Conservation (phyloP, 2,113 vertebrate genomes). For the Dromiciops gliroides region DNA sequence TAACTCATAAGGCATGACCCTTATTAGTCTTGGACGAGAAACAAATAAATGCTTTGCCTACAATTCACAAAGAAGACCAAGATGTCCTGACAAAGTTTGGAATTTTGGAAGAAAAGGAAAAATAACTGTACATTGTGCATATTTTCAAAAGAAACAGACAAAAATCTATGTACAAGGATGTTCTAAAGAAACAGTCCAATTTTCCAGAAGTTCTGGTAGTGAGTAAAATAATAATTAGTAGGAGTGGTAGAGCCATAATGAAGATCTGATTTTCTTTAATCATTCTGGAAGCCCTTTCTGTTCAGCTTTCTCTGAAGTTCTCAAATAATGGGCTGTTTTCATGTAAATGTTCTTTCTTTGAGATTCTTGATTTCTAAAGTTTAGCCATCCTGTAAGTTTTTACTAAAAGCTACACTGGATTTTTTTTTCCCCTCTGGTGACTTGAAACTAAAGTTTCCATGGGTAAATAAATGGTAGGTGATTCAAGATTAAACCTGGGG, state of each 20-base stretch:
- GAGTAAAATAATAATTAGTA: neutral
- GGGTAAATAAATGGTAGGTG: constrained; percentile 48
- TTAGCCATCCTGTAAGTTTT: constrained; percentile 21
- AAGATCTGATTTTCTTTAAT: constrained; percentile 72
- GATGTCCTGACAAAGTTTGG: constrained; percentile 63
- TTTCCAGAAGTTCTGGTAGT: constrained; percentile 48
- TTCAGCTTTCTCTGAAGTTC: constrained; percentile 69
- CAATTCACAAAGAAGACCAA: constrained; percentile 67
- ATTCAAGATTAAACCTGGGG: constrained; percentile 54
- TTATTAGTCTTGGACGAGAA: constrained; percentile 71
- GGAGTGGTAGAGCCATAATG: neutral
- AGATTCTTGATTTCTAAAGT: constrained; percentile 61
- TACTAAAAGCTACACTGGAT: constrained; percentile 54
- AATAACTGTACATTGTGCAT: constrained; percentile 5
- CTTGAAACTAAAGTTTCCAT: constrained; percentile 60
- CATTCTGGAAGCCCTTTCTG: constrained; percentile 54
- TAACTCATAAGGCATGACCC: constrained; percentile 80
- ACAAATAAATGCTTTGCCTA: constrained; percentile 71
- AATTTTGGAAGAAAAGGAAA: constrained; percentile 25
- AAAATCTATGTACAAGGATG: constrained; percentile 26
- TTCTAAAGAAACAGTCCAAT: constrained; percentile 61
- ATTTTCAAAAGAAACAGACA: constrained; percentile 13
- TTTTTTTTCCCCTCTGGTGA: constrained; percentile 56
- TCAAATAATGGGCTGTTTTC: constrained; percentile 72
- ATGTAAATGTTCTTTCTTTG: constrained; percentile 69